Conservation (phyloP, 2,888 invertebrate species). For the Diabrotica balteata region DNA sequence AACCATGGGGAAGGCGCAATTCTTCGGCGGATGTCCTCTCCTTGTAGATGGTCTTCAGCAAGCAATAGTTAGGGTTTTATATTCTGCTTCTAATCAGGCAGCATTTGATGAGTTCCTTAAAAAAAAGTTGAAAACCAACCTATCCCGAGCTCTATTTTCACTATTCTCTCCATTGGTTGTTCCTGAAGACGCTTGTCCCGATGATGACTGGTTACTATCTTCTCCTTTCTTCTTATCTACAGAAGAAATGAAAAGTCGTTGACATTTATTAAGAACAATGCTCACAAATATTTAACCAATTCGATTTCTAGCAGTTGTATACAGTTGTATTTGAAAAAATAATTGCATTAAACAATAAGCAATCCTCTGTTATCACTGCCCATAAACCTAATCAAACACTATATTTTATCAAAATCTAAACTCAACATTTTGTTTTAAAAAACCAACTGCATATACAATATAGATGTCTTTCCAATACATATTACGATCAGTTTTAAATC, state of each 20-base stretch:
- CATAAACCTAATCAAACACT: constrained; percentile 12
- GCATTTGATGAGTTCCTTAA: constrained; percentile 38
- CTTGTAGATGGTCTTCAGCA: too few relatives aligned
- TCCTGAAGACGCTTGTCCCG: constrained; percentile 27
- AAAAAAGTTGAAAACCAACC: constrained; percentile 46
- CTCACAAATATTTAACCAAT: constrained; percentile 39
- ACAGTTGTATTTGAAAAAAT: constrained; percentile 38
- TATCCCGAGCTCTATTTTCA: constrained; percentile 38
- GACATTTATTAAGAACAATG: constrained; percentile 44
- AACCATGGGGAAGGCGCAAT: too few relatives aligned
- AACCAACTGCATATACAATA: constrained; percentile 39
- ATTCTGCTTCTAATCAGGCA: constrained; percentile 20
- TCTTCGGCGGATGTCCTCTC: too few relatives aligned
- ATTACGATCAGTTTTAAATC: too few relatives aligned
- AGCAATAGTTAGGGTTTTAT: too few relatives aligned
- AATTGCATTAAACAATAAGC: constrained; percentile 31
- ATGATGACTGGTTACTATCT: constrained; percentile 39
- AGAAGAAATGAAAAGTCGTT: constrained; percentile 52
- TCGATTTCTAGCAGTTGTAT: constrained; percentile 41
- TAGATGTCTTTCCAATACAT: constrained; percentile 8
- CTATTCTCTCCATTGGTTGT: constrained; percentile 35
- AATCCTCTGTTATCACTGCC: constrained; percentile 35
- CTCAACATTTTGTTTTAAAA: constrained; percentile 12
- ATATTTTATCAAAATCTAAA: too few relatives aligned
- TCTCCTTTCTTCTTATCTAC: constrained; percentile 48